These are phyloP conservation scores for Siphlonurus alternatus DNA, from an alignment of 2,888 invertebrate species.

Conservation along the genomic window DNA sequence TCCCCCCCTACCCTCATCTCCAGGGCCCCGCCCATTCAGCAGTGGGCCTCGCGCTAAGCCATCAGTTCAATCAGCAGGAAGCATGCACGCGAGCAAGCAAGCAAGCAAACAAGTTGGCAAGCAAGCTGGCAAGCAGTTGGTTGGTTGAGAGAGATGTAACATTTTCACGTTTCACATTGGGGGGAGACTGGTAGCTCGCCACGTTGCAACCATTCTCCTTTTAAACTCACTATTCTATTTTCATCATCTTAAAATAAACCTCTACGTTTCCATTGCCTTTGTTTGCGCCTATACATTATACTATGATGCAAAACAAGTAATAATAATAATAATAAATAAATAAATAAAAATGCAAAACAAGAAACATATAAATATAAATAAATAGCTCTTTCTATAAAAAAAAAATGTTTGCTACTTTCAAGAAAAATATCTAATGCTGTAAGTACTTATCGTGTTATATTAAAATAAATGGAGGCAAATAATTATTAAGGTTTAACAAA, in stretches of 20 bases:
- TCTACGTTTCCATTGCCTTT: conserved; percentile 14
- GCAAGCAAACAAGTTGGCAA: no score
- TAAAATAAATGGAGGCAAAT: background rate
- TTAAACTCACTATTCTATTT: background rate
- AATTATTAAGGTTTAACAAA: background rate
- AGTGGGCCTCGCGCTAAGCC: background rate
- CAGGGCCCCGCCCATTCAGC: background rate
- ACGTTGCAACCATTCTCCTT: background rate
- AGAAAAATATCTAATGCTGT: background rate
- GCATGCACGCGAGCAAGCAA: no score
- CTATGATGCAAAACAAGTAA: conserved; percentile 9
- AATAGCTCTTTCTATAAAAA: background rate
- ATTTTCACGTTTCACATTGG: background rate
- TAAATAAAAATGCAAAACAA: background rate
- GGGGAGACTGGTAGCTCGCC: background rate
- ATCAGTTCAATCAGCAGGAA: no score
- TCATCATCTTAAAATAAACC: conserved; percentile 1
- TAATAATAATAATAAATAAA: conserved; percentile 9
- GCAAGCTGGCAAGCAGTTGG: background rate
- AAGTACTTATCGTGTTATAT: background rate
- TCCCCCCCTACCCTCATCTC: background rate
- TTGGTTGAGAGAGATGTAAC: background rate
- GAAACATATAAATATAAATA: background rate
- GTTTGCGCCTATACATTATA: conserved; percentile 4
- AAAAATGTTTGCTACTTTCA: background rate